Evolutionary conservation across 2,888 invertebrate genomes (phyloP).

Genomic region (Ormyrus nitidulus): DNA sequence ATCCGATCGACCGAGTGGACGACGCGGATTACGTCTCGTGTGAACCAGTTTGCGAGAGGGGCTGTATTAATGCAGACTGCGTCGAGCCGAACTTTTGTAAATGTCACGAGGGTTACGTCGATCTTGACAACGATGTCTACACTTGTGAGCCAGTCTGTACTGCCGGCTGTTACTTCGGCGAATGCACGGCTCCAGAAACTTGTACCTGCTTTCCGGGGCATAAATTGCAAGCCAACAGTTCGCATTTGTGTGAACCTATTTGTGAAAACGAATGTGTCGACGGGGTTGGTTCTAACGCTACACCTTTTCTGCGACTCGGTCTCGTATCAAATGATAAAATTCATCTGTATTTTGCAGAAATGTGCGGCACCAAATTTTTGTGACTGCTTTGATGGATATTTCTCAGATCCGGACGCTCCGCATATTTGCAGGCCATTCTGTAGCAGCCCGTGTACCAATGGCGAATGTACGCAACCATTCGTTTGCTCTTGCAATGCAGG

Average conservation of each 20-base stretch:
- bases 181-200: constrained; percentile 72
- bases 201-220: constrained; percentile 71
- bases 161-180: constrained; percentile 63
- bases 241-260: constrained; percentile 35
- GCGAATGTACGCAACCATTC: constrained; percentile 56
- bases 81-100: constrained; percentile 62
- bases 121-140: constrained; percentile 56
- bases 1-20: constrained; percentile 63
- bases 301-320: no score
- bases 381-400: constrained; percentile 64
- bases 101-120: constrained; percentile 63
- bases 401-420: no score
- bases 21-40: constrained; percentile 64
- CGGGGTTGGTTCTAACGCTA: constrained; percentile 20
- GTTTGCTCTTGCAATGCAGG: constrained; percentile 57
- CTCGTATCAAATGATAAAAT: no score
- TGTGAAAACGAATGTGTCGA: constrained; percentile 38
- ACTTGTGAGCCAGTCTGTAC: constrained; percentile 64
- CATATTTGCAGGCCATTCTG: constrained; percentile 31
- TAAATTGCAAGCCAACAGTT: constrained; percentile 45
- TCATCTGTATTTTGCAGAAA: constrained; percentile 25
- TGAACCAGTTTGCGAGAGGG: constrained; percentile 65
- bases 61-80: constrained; percentile 69
- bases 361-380: constrained; percentile 68
- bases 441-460: constrained; percentile 36